These are phyloP conservation scores for Clarias macrocephalus DNA, from an alignment of 2,113 vertebrate species.

Conservation along the genomic window DNA sequence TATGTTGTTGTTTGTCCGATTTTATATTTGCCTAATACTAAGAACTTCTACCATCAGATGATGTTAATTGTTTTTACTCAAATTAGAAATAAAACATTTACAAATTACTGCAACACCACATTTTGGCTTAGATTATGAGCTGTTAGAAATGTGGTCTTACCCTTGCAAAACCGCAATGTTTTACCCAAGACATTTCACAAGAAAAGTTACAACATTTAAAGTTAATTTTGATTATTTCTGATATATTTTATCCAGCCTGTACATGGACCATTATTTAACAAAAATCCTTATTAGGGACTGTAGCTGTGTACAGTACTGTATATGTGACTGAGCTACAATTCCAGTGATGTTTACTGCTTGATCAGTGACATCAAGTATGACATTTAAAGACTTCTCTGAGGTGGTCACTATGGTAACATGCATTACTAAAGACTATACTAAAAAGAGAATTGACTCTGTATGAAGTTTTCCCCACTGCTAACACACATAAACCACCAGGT, in stretches of 20 bases:
- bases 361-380: neutral
- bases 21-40: too few relatives aligned
- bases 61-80: too few relatives aligned
- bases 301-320: neutral
- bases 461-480: neutral
- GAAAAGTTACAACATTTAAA: neutral
- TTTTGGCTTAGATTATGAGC: too few relatives aligned
- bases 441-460: neutral
- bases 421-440: neutral
- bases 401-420: neutral
- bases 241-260: neutral
- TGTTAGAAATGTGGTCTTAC: neutral
- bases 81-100: too few relatives aligned
- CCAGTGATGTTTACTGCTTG: neutral
- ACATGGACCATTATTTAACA: neutral
- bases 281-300: neutral
- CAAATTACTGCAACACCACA: too few relatives aligned
- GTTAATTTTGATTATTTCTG: neutral
- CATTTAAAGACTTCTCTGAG: neutral
- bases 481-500: neutral
- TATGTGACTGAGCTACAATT: neutral
- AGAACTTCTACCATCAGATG: too few relatives aligned
- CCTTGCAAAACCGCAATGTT: neutral
- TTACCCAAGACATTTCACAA: neutral
- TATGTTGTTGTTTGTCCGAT: too few relatives aligned